Evolutionary conservation across 1,140 invertebrate genomes (phyloP).

Genomic region (Caerostris darwini): DNA sequence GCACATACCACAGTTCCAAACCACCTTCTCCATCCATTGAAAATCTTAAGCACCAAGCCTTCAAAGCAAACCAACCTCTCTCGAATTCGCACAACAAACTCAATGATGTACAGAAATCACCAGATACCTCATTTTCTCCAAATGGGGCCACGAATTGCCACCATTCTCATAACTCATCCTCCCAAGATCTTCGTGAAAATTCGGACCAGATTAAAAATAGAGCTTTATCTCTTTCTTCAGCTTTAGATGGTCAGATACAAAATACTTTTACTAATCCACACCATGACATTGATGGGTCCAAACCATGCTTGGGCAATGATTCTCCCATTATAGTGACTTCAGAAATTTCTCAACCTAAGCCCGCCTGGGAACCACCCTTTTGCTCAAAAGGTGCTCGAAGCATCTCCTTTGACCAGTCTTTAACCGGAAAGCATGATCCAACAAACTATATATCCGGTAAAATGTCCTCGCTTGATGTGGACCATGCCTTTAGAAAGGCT

Average conservation of each 20-base stretch:
- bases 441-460: background rate
- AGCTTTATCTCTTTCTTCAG: background rate
- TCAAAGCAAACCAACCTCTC: background rate
- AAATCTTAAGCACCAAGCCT: background rate
- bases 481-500: conserved; percentile 35
- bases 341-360: background rate
- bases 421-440: background rate
- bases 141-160: background rate
- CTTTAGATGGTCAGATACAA: background rate
- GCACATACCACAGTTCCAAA: background rate
- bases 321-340: background rate
- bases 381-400: conserved; percentile 70
- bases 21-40: background rate
- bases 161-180: background rate
- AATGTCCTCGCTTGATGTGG: background rate
- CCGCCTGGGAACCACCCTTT: conserved; percentile 51
- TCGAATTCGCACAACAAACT: background rate
- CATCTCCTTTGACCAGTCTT: conserved; percentile 56
- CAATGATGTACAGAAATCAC: background rate
- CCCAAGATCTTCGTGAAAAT: background rate
- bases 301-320: background rate
- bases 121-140: background rate
- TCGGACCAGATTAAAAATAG: background rate
- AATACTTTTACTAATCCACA: background rate
- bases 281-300: background rate